These are phyloP conservation scores for Cheilosia variabilis DNA, from an alignment of 2,888 invertebrate genomes.

Conservation along the genomic window DNA sequence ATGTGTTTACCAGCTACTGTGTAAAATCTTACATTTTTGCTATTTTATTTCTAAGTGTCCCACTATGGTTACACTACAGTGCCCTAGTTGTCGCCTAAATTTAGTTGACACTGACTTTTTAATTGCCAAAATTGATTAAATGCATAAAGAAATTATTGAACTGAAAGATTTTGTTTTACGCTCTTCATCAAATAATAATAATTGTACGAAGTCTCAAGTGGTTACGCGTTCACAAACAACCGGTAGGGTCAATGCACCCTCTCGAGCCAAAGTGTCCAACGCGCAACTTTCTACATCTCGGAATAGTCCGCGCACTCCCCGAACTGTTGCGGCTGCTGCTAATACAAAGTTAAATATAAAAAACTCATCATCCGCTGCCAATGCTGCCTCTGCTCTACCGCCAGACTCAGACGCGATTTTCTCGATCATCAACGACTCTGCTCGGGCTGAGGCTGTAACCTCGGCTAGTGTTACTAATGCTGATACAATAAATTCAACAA, in stretches of 20 bases:
- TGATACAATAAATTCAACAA: background rate
- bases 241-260: conserved; percentile 11
- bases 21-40: no score
- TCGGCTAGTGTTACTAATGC: background rate
- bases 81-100: background rate
- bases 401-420: background rate
- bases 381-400: background rate
- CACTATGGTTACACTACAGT: no score
- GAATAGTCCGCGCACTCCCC: background rate
- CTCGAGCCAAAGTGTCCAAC: conserved; percentile 12
- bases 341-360: background rate
- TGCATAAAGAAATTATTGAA: no score
- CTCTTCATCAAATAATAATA: background rate
- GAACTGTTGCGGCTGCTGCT: background rate
- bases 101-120: no score
- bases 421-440: background rate
- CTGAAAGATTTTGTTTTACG: no score
- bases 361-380: background rate
- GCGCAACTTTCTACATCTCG: conserved; percentile 9
- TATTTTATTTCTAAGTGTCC: no score
- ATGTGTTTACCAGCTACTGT: no score
- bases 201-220: background rate
- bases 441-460: background rate
- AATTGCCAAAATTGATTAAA: no score
- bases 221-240: conserved; percentile 17